phyloP scores from a whole-genome alignment of 2,888 invertebrate genomes.

The Agriopis leucophaearia region DNA sequence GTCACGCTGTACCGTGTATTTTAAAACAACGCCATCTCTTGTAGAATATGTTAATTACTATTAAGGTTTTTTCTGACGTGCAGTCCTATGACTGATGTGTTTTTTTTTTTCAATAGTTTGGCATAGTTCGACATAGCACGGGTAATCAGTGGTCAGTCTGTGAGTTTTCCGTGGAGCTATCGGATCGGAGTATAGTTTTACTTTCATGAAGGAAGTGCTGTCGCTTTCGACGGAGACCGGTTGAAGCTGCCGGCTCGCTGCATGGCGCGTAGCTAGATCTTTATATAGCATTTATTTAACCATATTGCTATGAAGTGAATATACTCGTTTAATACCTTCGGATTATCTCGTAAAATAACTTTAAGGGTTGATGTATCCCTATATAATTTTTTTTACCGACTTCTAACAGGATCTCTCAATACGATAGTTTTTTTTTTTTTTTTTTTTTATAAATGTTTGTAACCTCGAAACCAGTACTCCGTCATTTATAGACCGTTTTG shows the following conservation, averaged over 20 bases:
- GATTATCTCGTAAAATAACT: background rate
- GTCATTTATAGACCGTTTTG: too few species aligned
- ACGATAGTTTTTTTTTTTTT: too few species aligned
- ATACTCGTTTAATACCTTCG: background rate
- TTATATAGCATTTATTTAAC: slow-evolving; percentile 48
- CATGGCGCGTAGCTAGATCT: slow-evolving; percentile 35
- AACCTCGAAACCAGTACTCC: too few species aligned
- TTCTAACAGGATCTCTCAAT: too few species aligned
- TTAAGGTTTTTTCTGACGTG: too few species aligned
- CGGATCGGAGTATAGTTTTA: slow-evolving; percentile 73
- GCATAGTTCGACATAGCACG: slow-evolving; percentile 39
- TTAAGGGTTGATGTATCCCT: background rate
- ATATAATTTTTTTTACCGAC: background rate
- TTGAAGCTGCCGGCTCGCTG: slow-evolving; percentile 64
- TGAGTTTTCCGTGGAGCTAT: slow-evolving; percentile 73
- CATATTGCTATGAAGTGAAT: slow-evolving; percentile 37
- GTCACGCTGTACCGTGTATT: too few species aligned
- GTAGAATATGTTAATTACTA: too few species aligned
- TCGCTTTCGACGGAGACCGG: slow-evolving; percentile 85
- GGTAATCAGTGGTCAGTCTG: slow-evolving; percentile 40
- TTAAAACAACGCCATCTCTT: too few species aligned
- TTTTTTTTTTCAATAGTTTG: too few species aligned
- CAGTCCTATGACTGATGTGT: too few species aligned
- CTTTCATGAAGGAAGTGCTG: slow-evolving; percentile 85
- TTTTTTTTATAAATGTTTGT: too few species aligned